Percentiles rank a stretch among this genome's conserved stretches.
Conservation (phyloP, 2,888 invertebrate species). For the Calephelis perditalis region DNA sequence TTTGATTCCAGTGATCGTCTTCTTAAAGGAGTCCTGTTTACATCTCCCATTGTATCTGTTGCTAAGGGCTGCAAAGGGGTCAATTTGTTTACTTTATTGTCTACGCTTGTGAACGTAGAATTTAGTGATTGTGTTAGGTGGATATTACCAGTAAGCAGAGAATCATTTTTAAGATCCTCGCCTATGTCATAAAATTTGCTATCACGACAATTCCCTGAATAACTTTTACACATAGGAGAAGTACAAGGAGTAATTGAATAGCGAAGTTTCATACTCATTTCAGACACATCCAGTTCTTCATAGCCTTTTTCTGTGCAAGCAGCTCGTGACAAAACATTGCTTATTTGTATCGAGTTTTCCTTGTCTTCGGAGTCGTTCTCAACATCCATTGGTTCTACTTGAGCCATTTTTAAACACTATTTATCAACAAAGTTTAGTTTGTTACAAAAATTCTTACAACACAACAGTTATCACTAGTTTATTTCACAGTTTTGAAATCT, state of each 20-base stretch:
- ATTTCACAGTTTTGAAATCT: slow-evolving; percentile 31
- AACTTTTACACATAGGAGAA: slow-evolving; percentile 68
- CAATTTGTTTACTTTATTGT: slow-evolving; percentile 48
- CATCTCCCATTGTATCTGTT: slow-evolving; percentile 42
- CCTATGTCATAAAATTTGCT: slow-evolving; percentile 40
- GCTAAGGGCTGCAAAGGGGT: slow-evolving; percentile 52
- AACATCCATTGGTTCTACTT: slow-evolving; percentile 63
- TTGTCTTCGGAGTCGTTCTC: slow-evolving; percentile 66
- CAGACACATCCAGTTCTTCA: slow-evolving; percentile 65
- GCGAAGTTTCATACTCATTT: slow-evolving; percentile 65
- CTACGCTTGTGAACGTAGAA: slow-evolving; percentile 47
- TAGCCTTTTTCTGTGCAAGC: slow-evolving; percentile 63
- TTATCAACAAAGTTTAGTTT: slow-evolving; percentile 18
- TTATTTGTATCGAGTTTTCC: slow-evolving; percentile 59
- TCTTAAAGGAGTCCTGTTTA: slow-evolving; percentile 40
- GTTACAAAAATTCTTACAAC: slow-evolving; percentile 11
- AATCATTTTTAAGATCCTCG: slow-evolving; percentile 32
- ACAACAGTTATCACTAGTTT: slow-evolving; percentile 14
- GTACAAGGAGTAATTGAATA: slow-evolving; percentile 61
- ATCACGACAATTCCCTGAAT: slow-evolving; percentile 45
- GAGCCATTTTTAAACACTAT: slow-evolving; percentile 48
- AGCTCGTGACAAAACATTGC: slow-evolving; percentile 50
- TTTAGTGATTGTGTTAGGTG: slow-evolving; percentile 57
- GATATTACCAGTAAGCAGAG: slow-evolving; percentile 37
- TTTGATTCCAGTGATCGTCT: slow-evolving; percentile 41